Conservation (phyloP, 2,888 invertebrate genomes). For the Seira sanloemensis region DNA sequence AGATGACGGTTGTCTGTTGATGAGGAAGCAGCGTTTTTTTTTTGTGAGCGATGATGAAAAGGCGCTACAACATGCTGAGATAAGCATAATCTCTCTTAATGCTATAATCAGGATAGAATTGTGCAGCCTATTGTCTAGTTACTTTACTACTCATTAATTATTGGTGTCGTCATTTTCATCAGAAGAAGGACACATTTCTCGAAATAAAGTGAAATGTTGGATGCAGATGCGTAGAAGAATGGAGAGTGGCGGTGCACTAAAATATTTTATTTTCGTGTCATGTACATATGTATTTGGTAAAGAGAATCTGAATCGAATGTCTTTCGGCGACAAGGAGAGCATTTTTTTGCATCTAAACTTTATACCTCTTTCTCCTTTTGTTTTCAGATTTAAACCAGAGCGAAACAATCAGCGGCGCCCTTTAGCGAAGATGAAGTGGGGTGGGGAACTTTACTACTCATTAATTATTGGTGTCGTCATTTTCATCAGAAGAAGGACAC, state of each 20-base stretch:
- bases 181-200: not conserved
- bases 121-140: conserved; percentile 25
- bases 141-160: conserved; percentile 51
- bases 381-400: conserved; percentile 72
- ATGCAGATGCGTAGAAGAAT: not conserved
- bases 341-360: too few relatives aligned
- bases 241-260: not conserved
- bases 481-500: too few relatives aligned
- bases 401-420: conserved; percentile 68
- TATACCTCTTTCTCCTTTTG: not conserved
- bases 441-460: too few relatives aligned
- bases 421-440: conserved; percentile 71
- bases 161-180: conserved; percentile 24
- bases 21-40: conserved; percentile 17
- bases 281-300: too few relatives aligned
- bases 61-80: conserved; percentile 16
- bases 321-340: too few relatives aligned
- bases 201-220: not conserved
- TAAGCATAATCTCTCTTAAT: conserved; percentile 10
- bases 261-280: not conserved
- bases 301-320: too few relatives aligned
- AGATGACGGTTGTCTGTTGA: conserved; percentile 1
- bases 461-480: too few relatives aligned
- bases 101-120: conserved; percentile 7
- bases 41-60: not conserved